Base-by-base conservation (phyloP, 2,797 vertebrate genomes). In the Manis javanica region DNA sequence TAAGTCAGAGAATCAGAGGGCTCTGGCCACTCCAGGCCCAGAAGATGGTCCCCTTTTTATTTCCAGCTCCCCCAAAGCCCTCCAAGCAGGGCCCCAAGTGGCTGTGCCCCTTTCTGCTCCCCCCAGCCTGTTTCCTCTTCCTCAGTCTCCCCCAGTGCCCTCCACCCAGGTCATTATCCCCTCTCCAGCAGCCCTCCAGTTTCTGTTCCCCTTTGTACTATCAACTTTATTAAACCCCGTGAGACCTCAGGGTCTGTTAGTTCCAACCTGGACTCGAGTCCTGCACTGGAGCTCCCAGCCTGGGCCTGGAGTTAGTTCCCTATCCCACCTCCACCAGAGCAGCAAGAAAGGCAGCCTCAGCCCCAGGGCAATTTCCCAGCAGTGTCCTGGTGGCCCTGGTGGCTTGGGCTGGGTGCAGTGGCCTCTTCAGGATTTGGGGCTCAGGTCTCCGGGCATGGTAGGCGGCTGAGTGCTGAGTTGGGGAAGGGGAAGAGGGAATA, bases 161-260 rank as follows among this genome's bases (percentile, higher is more conserved):
- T 63, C 46, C 1, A 15, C 78, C 29, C n/a, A 26, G 55, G 83
- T 61, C 19, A 53, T 63, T 88, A 66, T 64, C 29, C 77, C 37
- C 8, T 78, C 15, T 64, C 63, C n/a, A 42, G 51, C 13, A 6
- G 37, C 15, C 72, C 42, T 91, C n/a, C 24, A 2, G 87, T 94
- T 97, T 93, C 88, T 87, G 66, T 83, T 85, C 18, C 69, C n/a
- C 86, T 79, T 46, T 12, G 14, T 6, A 23, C 74, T 49, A 11
- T 55, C 51, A 55, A n/a, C 74, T 61, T 86, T 53, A n/a, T 72
- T 82, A 86, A 95, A 72, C 71, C 55, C 66, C 13, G 0, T 0
- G 6, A 88, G 92, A 69, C 55, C 61, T 87, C 90, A 49, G 69
- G 66, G 71, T 12, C 29, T 16, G 5, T 92, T 34, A 53, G 26